Evolutionary conservation across 2,113 vertebrate genomes (phyloP), one percentile per base, ranked within the genome.

Genomic region (Acrocephalus arundinaceus): DNA sequence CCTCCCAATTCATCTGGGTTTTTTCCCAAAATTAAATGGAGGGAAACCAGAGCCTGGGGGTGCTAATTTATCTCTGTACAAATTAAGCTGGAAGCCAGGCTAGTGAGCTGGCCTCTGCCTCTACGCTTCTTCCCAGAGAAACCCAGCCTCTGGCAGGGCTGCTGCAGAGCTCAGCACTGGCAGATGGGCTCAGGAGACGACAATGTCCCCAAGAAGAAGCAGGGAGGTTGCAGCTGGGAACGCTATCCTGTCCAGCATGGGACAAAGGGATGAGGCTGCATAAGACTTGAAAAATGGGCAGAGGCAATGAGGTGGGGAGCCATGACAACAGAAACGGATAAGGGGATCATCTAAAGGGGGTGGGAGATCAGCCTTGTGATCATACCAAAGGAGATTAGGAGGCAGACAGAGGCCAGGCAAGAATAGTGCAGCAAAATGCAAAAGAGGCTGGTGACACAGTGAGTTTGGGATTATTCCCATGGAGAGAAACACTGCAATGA

Each of bases 71-170:
- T 39, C 46, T 41, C 62, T 67, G 23, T 49, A 72, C 13, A 83
- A 79, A 88, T 46, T n/a, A 88, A 62, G 46, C 2, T 73, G 55
- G 37, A 49, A 83, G 24, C 30, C 49, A 85, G 48, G 41, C 48
- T 43, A 72, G 48, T 1, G 7, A 71, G 67, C 54, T 57, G n/a
- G 37, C 41, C 41, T 55, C 66, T 85, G 57, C 57, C 72, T 73
- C 51, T 28, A 6, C 0, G 0, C 18, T 66, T 58, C 48, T 24
- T 87, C 49, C 48, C 3, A 1, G 35, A 85, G 49, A 54, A 76
- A 39, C 8, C 16, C 68, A 86, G 51, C 46, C 62, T 57, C 51
- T 81, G 8, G 51, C 27, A 57, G 51, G 65, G 35, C 72, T 79
- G 52, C 76, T 85, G 71, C 51, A 80, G 46, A 82, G 83, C 61